Conservation (phyloP, 2,888 invertebrate species). For the Phragmatobia fuliginosa region DNA sequence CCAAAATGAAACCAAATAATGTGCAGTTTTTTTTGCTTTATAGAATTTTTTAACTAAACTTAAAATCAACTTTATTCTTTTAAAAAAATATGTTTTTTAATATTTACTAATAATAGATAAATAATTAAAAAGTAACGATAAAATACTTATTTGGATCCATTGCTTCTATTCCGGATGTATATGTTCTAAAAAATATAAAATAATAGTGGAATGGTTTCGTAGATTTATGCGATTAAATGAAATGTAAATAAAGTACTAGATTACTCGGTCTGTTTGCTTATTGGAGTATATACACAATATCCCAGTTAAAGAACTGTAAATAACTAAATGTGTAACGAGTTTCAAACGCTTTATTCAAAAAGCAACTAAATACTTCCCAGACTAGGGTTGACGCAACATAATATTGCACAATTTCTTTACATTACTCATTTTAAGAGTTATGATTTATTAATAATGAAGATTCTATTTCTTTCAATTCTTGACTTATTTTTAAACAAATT, state of each 20-base stretch:
- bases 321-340: constrained; percentile 39
- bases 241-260: constrained; percentile 24
- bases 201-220: neutral
- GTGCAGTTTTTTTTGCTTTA: too few relatives aligned
- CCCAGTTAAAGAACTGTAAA: constrained; percentile 33
- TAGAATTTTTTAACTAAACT: too few relatives aligned
- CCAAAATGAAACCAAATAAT: too few relatives aligned
- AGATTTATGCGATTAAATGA: constrained; percentile 17
- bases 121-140: neutral
- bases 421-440: neutral
- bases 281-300: constrained; percentile 31
- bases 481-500: neutral
- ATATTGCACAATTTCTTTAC: neutral
- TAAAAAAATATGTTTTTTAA: too few relatives aligned
- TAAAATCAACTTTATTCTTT: too few relatives aligned
- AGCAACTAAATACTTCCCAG: constrained; percentile 44
- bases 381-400: constrained; percentile 34
- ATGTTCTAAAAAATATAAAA: neutral
- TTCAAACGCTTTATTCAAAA: constrained; percentile 55
- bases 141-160: neutral
- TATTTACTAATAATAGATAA: too few relatives aligned
- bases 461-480: too few relatives aligned
- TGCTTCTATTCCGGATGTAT: neutral
- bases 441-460: neutral
- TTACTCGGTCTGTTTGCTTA: constrained; percentile 26